Conservation (phyloP, 1,140 invertebrate species). For the Achroia grisella region DNA sequence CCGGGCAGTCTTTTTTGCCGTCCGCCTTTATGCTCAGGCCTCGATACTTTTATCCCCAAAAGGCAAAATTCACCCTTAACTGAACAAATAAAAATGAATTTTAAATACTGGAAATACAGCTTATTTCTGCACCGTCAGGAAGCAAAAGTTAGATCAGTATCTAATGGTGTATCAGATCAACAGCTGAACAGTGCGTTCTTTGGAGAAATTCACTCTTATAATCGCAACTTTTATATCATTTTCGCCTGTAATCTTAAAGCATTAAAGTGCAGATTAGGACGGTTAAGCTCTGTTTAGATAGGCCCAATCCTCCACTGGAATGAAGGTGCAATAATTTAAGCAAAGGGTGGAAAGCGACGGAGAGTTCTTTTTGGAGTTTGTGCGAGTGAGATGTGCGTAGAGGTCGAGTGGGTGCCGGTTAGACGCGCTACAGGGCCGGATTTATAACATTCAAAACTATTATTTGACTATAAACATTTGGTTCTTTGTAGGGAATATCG, state of each 20-base stretch:
- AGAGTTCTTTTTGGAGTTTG: constrained; percentile 71
- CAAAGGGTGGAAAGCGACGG: constrained; percentile 68
- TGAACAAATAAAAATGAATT: constrained; percentile 22
- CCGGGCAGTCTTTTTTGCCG: constrained; percentile 47
- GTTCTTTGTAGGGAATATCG: no score
- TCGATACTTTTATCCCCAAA: constrained; percentile 42
- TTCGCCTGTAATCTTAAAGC: constrained; percentile 22
- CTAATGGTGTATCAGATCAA: constrained; percentile 51
- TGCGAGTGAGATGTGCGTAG: constrained; percentile 71
- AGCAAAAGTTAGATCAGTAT: constrained; percentile 49
- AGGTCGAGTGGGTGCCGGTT: constrained; percentile 62
- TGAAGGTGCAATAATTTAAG: constrained; percentile 71
- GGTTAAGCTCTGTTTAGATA: constrained; percentile 24
- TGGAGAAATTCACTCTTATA: constrained; percentile 48
- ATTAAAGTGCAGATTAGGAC: constrained; percentile 34
- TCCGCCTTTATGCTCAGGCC: constrained; percentile 40
- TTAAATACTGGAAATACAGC: constrained; percentile 5
- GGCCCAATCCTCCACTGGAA: constrained; percentile 35
- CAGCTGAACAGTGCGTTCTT: constrained; percentile 48
- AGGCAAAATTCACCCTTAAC: constrained; percentile 35
- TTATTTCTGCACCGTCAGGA: not conserved
- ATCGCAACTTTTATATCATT: constrained; percentile 11
- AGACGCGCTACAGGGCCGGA: constrained; percentile 57
- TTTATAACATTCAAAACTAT: constrained; percentile 1
- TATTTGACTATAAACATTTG: no score